Evolutionary conservation across 2,113 vertebrate species (phyloP).

Genomic region (Osmerus mordax): DNA sequence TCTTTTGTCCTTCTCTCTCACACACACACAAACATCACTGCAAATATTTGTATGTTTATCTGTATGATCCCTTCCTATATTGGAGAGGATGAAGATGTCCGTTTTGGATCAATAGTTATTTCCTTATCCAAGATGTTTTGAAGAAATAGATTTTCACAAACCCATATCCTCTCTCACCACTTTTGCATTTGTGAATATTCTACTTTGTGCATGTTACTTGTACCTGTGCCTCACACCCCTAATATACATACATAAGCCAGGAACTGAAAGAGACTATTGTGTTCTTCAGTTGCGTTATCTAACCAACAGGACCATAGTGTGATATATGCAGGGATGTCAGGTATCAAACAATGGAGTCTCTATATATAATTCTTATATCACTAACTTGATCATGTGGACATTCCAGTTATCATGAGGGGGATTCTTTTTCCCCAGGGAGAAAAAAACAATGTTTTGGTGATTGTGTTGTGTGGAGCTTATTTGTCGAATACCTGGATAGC

Average conservation of each 20-base stretch:
- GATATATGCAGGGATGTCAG: conserved; percentile 26
- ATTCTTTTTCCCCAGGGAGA: conserved; percentile 29
- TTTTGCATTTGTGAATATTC: too few relatives aligned
- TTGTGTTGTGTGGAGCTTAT: conserved; percentile 33
- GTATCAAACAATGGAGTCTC: conserved; percentile 49
- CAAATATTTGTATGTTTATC: not conserved
- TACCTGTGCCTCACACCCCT: not conserved
- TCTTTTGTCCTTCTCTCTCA: not conserved
- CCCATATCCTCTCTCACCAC: too few relatives aligned
- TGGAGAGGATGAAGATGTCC: not conserved
- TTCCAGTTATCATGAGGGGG: conserved; percentile 50
- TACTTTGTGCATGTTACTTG: too few relatives aligned
- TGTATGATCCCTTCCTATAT: not conserved
- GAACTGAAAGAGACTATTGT: conserved; percentile 48
- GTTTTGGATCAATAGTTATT: not conserved
- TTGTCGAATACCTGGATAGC: conserved; percentile 38
- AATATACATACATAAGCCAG: conserved; percentile 9
- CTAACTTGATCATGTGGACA: conserved; percentile 50
- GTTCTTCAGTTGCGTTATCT: conserved; percentile 29
- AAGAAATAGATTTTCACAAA: too few relatives aligned
- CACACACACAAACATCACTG: too few relatives aligned
- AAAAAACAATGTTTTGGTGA: conserved; percentile 56
- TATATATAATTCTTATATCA: conserved; percentile 48
- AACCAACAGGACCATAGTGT: conserved; percentile 45
- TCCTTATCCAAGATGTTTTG: not conserved